Evolutionary conservation across 2,113 vertebrate genomes (phyloP), one percentile per base, ranked within the genome.

Genomic region (Pseudonaja textilis): DNA sequence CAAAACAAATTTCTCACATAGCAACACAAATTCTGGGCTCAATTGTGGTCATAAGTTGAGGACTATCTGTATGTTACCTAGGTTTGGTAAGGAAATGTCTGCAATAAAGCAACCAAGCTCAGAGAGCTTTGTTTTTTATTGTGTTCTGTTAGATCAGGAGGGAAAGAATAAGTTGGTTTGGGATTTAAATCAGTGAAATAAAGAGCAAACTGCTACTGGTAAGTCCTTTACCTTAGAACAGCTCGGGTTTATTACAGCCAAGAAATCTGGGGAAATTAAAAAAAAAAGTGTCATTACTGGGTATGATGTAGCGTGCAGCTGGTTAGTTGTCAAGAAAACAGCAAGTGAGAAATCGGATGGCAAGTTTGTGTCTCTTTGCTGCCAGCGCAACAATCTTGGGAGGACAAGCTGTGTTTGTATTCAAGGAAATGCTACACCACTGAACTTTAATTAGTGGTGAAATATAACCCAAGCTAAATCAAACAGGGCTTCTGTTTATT

Each of bases 371-470:
- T 50, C 50, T 93, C 88, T 93, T 61, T 86, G 50, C n/a, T 85
- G 29, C 55, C 5, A 12, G 88, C 85, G 3, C 57, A 90, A 34
- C 74, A 42, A 26, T 90, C 74, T 85, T 3, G 5, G 50, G 89
- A 45, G 61, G 34, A 89, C 89, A 2, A 23, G 10, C 45, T 55
- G n/a, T 86, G 93, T 95, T 94, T 47, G 54, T 34, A 47, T 93
- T 92, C 95, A 85, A 93, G 54, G 55, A 92, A 95, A 94, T 57
- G 90, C 55, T 92, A 88, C 55, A 39, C 25, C 3, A 10, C 14
- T 93, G 39, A 94, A 93, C 91, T 95, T 94, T 94, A 96, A 96
- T 96, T 96, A 93, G 91, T 87, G 92, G 42, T 94, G 91, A 96
- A 96, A 95, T 93, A 93, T 54, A 96, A 96, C 74, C 69, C 89